A percentile compares a stretch with the other conserved stretches of the same genome.
Conservation (phyloP, 1,140 invertebrate genomes). For the Drosophila mauritiana region DNA sequence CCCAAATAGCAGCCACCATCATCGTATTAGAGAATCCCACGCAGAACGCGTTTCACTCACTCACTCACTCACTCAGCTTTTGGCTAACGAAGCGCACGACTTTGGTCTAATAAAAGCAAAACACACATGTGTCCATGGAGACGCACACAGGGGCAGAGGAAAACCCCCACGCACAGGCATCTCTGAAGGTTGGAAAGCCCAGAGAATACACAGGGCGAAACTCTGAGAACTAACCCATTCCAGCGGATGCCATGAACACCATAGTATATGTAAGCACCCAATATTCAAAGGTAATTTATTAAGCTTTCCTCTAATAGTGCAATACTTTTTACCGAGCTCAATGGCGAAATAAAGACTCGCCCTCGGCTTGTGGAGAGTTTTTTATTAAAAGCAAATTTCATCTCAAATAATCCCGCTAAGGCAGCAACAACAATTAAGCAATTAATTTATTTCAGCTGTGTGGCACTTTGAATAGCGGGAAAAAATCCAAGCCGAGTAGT, state of each 20-base stretch:
- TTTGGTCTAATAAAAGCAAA: constrained; percentile 74
- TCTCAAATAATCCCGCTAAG: constrained; percentile 69
- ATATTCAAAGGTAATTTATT: neutral
- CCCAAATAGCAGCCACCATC: constrained; percentile 50
- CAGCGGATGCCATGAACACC: neutral
- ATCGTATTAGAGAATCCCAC: constrained; percentile 75
- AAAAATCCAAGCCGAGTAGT: constrained; percentile 59
- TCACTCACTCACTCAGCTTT: constrained; percentile 42
- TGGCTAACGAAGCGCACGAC: constrained; percentile 78
- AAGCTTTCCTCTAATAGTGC: neutral
- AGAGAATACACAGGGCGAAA: constrained; percentile 24
- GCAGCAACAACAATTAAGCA: constrained; percentile 74
- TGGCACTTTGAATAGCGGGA: constrained; percentile 63
- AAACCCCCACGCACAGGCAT: constrained; percentile 73
- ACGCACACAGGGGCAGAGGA: constrained; percentile 23
- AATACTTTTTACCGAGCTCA: constrained; percentile 1
- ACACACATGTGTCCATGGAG: constrained; percentile 22
- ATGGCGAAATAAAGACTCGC: constrained; percentile 13
- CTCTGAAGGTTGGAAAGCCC: constrained; percentile 61
- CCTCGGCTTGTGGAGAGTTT: constrained; percentile 54
- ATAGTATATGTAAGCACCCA: too few relatives aligned
- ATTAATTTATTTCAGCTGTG: constrained; percentile 76
- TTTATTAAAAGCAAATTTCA: constrained; percentile 80
- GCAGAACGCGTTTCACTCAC: constrained; percentile 68
- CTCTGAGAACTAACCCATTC: neutral